Conservation (phyloP, 2,113 vertebrate species). For the Paraplagusia blochii region DNA sequence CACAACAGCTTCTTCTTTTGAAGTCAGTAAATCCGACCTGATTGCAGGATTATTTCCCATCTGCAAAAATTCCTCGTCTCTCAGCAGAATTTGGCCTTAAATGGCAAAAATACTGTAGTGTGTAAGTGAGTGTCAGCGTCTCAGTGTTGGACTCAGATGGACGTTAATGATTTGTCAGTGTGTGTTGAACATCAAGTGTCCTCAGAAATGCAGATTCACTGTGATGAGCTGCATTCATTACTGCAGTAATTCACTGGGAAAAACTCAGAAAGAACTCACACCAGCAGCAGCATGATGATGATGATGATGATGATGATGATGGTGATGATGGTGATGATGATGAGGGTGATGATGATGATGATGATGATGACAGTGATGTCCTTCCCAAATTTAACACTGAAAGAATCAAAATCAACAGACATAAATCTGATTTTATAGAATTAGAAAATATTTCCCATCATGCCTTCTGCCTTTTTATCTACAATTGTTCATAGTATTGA, state of each 20-base stretch:
- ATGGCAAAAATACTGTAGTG: background rate
- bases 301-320: no score
- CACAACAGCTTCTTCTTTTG: conserved; percentile 16
- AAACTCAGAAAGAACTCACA: conserved; percentile 3
- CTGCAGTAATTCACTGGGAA: conserved; percentile 28
- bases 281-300: no score
- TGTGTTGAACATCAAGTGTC: conserved; percentile 31
- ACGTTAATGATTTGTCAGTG: conserved; percentile 19
- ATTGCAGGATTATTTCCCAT: background rate
- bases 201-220: conserved; percentile 24
- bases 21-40: conserved; percentile 3
- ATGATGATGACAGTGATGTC: no score
- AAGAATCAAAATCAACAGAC: no score
- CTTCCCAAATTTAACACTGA: no score
- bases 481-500: no score
- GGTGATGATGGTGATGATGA: no score
- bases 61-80: conserved; percentile 11
- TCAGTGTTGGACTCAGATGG: conserved; percentile 9
- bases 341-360: no score
- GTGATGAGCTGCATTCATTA: conserved; percentile 28
- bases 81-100: conserved; percentile 4
- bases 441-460: no score
- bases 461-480: no score
- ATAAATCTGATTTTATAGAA: no score
- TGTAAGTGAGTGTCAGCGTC: background rate